Evolutionary conservation across 2,888 invertebrate genomes (phyloP).

Genomic region (Campopleginae sp.): DNA sequence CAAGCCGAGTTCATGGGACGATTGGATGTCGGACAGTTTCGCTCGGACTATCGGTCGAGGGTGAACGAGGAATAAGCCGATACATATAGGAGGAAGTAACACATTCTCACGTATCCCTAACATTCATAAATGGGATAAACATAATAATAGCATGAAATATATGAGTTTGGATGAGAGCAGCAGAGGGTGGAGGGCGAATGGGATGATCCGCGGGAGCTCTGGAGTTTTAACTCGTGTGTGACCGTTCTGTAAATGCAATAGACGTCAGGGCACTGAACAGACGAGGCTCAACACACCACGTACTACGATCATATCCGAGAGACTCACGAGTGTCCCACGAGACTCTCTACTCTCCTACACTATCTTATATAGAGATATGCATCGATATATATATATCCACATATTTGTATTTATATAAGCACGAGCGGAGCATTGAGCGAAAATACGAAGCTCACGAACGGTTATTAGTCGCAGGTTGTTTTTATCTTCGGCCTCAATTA

Average conservation of each 20-base stretch:
- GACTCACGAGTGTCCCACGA: slow-evolving; percentile 57
- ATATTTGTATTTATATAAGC: slow-evolving; percentile 20
- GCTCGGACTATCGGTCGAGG: background rate
- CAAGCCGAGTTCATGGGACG: background rate
- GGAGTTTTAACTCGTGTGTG: slow-evolving; percentile 49
- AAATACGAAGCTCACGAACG: slow-evolving; percentile 70
- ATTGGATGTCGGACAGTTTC: background rate
- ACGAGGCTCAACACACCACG: slow-evolving; percentile 46
- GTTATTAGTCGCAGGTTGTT: slow-evolving; percentile 82
- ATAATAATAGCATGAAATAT: slow-evolving; percentile 44
- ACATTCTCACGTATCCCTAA: slow-evolving; percentile 29
- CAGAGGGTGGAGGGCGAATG: slow-evolving; percentile 9
- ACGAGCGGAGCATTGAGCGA: slow-evolving; percentile 51
- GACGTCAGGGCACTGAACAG: slow-evolving; percentile 29
- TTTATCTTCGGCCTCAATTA: slow-evolving; percentile 84
- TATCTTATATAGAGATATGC: slow-evolving; percentile 6
- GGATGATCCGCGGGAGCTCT: slow-evolving; percentile 31
- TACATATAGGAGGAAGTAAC: slow-evolving; percentile 17
- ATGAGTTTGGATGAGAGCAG: background rate
- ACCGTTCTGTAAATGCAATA: slow-evolving; percentile 60
- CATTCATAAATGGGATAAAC: slow-evolving; percentile 42
- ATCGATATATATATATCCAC: background rate
- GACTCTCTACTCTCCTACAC: slow-evolving; percentile 48
- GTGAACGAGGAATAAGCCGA: background rate
- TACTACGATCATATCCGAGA: slow-evolving; percentile 60